These are phyloP conservation scores for Pinctada fucata DNA, from an alignment of 2,888 invertebrate genomes.

Conservation along the genomic window DNA sequence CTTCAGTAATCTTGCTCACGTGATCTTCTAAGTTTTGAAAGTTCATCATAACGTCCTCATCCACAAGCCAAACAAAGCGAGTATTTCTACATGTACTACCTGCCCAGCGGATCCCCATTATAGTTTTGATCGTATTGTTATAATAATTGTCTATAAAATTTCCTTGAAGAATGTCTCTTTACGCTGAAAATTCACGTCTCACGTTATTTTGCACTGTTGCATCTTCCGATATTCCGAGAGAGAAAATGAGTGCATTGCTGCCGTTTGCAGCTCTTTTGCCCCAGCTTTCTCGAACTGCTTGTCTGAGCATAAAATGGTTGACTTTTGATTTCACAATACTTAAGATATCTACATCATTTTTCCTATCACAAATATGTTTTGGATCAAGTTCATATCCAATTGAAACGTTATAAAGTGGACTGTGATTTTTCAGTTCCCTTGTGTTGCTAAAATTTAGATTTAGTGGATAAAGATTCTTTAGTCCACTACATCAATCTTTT, in stretches of 20 bases:
- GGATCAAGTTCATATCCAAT: no score
- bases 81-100: neutral
- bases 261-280: neutral
- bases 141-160: neutral
- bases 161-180: neutral
- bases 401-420: no score
- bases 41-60: neutral
- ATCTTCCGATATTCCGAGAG: neutral
- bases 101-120: neutral
- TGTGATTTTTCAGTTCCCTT: no score
- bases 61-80: neutral
- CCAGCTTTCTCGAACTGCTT: neutral
- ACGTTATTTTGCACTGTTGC: neutral
- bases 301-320: neutral
- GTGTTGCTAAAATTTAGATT: no score
- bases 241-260: neutral
- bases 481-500: no score
- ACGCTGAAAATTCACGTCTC: neutral
- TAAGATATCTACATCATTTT: no score
- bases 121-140: neutral
- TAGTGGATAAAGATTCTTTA: no score
- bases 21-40: no score
- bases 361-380: no score
- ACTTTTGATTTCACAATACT: neutral
- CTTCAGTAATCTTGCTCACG: no score